Evolutionary conservation across 2,888 invertebrate genomes (phyloP), one percentile per base, ranked within the genome.

Genomic region (Diaphora mendica): DNA sequence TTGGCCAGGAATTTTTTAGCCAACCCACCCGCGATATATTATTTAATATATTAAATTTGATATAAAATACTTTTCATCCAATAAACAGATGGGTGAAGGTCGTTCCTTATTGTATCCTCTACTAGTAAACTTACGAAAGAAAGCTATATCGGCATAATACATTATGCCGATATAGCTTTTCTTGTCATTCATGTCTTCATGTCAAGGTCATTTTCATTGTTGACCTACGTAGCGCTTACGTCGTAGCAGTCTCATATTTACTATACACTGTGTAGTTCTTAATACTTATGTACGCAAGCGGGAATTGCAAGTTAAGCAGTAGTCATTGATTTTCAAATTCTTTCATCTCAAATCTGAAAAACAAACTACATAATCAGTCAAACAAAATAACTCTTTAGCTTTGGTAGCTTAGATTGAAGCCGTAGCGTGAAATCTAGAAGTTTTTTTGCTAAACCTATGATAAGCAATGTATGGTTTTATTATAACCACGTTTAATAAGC

Each of bases 221-320:
- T 55, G 39, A 15, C 68, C 55, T 55, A 23, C 13, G 39, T n/a
- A 69, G 59, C 59, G 39, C 68, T 39, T 55, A 68, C 35, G 33
- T 35, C 26, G 67, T 67, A 44, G 67, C 66, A 30, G 8, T 64
- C 26, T 59, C 26, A 4, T 59, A 26, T 15, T 26, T 59, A 15
- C 26, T 1, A 3, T 15, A 59, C 26, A 3, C 13, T 26, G 11
- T n/a, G 13, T 26, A 26, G 15, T 8, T 55, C n/a, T 13, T 42
- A 7, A 13, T 13, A 42, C n/a, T n/a, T n/a, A n/a, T n/a, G n/a
- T 42, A 2, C 2, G 42, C 13, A 42, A n/a, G n/a, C n/a, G n/a
- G n/a, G n/a, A n/a, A 42, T 42, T 44, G 15, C 15, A 15, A 44
- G 15, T 44, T 44, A 15, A 7, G 3, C 3, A 13, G 15, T 7